Base-by-base conservation (phyloP, 1,140 invertebrate genomes). In the Trachelipus rathkii region DNA sequence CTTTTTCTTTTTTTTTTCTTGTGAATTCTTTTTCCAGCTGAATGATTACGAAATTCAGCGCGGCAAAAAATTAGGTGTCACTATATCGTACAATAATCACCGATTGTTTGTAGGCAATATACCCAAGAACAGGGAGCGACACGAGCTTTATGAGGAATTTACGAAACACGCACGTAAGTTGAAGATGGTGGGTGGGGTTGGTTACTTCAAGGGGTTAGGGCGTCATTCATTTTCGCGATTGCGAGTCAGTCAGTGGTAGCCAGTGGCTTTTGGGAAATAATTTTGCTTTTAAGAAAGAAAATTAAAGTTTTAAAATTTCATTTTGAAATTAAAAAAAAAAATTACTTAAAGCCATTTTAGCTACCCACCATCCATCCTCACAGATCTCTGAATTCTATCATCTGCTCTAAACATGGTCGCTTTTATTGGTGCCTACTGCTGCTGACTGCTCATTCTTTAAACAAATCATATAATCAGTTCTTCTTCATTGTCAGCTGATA, bases 81-180 rank as follows among this genome's bases (percentile, higher is more conserved):
- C 96, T 89, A 93, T 98, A 91, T 98, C 96, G 89, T 95, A 97
- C 93, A 97, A 97, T 90, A 98, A 98, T 93, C 94, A 96, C 88
- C 94, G 96, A 89, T 94, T 98, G 89, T 98, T 98, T 94, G 94
- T 98, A 90, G 96, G 96, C 88, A 98, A 97, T 94, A 98, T 98
- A 91, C 96, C 96, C 89, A 98, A 98, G 92, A 96, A 95, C 91
- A 95, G 96, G 91, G 93, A 96, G 90, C 94, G 93, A 91, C 95
- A 97, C 88, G 95, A 98, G 91, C 95, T 98, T 89, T 94, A 95
- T 90, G 95, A 97, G 91, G 95, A 97, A 89, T 96, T 98, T 93
- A 91, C 93, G 90, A 97, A 96, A 91, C 93, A 96, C 90, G 94
- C 95, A 95, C 95, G 95, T 97, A 95, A 95, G 93, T 95, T 91